These are phyloP conservation scores for Dermatemys mawii DNA, from an alignment of 2,113 vertebrate genomes.

Conservation along the genomic window DNA sequence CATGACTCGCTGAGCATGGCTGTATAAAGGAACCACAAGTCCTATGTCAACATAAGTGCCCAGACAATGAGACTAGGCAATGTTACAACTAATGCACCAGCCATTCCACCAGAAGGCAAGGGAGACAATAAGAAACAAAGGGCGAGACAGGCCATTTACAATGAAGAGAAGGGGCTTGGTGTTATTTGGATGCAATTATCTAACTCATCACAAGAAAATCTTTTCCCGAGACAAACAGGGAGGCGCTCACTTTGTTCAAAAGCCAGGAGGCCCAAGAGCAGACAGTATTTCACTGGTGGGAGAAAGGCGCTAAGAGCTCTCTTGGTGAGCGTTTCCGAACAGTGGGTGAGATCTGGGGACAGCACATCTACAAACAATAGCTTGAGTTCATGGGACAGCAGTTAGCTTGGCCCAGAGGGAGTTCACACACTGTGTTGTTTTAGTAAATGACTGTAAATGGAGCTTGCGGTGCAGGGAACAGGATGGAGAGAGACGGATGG, in stretches of 20 bases:
- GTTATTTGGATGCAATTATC: fast-evolving
- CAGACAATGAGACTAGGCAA: too few relatives aligned
- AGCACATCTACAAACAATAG: slow-evolving; percentile 54
- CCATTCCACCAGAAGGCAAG: fast-evolving
- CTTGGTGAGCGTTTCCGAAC: neutral
- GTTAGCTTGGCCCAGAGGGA: slow-evolving; percentile 63
- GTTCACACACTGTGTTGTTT: slow-evolving; percentile 64
- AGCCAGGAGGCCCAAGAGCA: neutral
- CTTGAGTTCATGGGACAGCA: slow-evolving; percentile 41
- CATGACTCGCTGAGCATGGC: neutral
- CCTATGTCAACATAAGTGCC: too few relatives aligned
- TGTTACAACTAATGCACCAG: too few relatives aligned
- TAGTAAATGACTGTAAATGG: slow-evolving; percentile 58
- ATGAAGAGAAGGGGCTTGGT: too few relatives aligned
- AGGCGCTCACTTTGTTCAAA: neutral
- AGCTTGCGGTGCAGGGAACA: neutral
- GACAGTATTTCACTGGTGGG: neutral
- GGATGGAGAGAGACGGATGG: slow-evolving; percentile 2
- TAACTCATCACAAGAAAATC: fast-evolving
- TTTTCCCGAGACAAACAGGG: fast-evolving
- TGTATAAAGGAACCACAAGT: fast-evolving
- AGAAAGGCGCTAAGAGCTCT: neutral
- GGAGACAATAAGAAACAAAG: neutral
- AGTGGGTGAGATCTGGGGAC: neutral
- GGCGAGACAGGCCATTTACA: fast-evolving